These are phyloP conservation scores for Drosophila nr. fundita DNA, from an alignment of 2,888 invertebrate species.

Conservation along the genomic window DNA sequence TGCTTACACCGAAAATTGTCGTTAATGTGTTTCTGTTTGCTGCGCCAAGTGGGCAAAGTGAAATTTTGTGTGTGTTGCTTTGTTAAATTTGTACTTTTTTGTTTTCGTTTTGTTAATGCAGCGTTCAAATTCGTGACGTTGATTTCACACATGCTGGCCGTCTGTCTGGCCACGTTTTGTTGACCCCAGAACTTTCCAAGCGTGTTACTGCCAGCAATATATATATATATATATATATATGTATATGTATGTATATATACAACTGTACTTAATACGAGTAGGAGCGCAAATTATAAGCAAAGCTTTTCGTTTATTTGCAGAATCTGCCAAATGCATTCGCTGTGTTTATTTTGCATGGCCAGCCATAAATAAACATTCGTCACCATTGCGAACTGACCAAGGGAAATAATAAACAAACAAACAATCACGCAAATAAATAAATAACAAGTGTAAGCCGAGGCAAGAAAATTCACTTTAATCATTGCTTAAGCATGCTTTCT, in stretches of 20 bases:
- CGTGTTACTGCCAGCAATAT: constrained; percentile 47
- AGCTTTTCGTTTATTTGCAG: constrained; percentile 45
- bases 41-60: constrained; percentile 58
- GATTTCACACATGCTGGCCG: constrained; percentile 58
- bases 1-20: constrained; percentile 68
- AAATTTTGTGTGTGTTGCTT: constrained; percentile 52
- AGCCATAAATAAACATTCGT: constrained; percentile 39
- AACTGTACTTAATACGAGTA: constrained; percentile 18
- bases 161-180: constrained; percentile 60
- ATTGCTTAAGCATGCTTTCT: neutral
- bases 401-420: constrained; percentile 2
- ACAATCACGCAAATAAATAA: neutral
- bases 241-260: neutral
- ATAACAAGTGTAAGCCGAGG: constrained; percentile 10
- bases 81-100: constrained; percentile 24
- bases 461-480: constrained; percentile 7
- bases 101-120: constrained; percentile 66
- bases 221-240: neutral
- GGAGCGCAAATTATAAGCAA: constrained; percentile 39
- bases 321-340: constrained; percentile 39
- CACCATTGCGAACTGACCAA: constrained; percentile 16
- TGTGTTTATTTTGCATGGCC: constrained; percentile 40
- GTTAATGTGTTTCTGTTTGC: constrained; percentile 60
- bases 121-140: constrained; percentile 70
- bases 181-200: constrained; percentile 67